Evolutionary conservation across 2,888 invertebrate species (phyloP).

Genomic region (Metallyticus violacea): DNA sequence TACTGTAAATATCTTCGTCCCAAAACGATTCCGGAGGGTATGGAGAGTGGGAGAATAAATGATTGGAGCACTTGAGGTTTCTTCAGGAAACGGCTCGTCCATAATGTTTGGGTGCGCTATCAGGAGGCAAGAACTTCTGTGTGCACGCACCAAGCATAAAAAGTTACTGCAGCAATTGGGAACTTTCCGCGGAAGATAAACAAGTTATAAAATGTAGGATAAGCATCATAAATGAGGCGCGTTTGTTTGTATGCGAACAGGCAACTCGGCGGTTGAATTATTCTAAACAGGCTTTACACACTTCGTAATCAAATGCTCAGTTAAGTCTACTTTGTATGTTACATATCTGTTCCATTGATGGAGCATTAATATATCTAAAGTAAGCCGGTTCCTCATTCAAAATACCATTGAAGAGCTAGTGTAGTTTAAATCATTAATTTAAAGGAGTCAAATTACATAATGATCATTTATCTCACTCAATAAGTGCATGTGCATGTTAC

Average conservation of each 20-base stretch:
- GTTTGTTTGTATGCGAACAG: neutral
- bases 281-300: no score
- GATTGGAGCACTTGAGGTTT: neutral
- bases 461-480: no score
- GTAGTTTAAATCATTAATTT: no score
- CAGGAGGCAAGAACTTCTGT: neutral
- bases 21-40: neutral
- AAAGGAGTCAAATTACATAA: no score
- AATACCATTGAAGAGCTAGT: no score
- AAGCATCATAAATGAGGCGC: neutral
- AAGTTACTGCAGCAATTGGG: neutral
- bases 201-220: neutral
- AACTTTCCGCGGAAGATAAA: neutral
- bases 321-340: no score
- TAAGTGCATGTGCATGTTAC: no score
- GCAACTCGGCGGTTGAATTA: no score
- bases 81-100: neutral
- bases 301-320: no score
- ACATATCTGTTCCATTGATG: no score
- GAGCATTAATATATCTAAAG: no score
- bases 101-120: neutral
- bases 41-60: neutral
- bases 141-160: neutral
- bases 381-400: no score
- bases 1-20: neutral